Evolutionary conservation across 2,797 vertebrate species (phyloP), one percentile per base, ranked within the genome.

Genomic region (Sebastes paucispinis): DNA sequence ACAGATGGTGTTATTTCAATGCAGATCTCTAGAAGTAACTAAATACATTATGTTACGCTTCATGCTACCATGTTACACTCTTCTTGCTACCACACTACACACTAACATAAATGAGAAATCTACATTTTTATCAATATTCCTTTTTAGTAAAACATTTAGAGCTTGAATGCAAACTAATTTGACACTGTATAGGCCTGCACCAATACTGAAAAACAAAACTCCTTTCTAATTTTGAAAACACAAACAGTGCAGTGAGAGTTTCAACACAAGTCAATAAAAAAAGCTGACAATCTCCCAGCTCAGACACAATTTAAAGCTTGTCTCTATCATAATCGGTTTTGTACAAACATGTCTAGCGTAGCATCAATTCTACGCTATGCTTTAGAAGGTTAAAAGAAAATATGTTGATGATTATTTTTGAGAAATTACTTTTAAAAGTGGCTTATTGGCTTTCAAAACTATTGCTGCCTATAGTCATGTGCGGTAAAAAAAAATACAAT

Each of bases 1-100:
- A 68, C 87, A 91, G 73, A 86, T 83, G 83, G 80, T 50, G 77
- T 47, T 58, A 82, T 86, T 90, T 63, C 69, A 81, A 73, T 34
- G 57, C 20, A 39, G 55, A 83, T 79, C 52, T 80, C 39, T 34
- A 57, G 18, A 68, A 66, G 31, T 39, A 77, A 82, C 57, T 52
- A 24, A 71, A 83, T 75, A 69, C 69, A 57, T 39, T 13, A 13
- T 60, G 72, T 68, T 69, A 20, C 20, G 31, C 18, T 58, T 55
- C 31, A 18, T 66, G 81, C 86, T 80, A 60, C 80, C 4, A 62
- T 16, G 11, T 75, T 78, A 77, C 71, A 47, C 74, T 50, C 8
- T 25, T 32, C 7, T 25, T 32, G 22, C 20, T n/a, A 54, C 50
- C 47, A 57, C 22, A 66, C 32, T 43, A 43, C 60, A 69, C 52